These are phyloP conservation scores for Epizoanthus ramosus DNA, from an alignment of 92 coral and sea anemone genomes.

Conservation along the genomic window DNA sequence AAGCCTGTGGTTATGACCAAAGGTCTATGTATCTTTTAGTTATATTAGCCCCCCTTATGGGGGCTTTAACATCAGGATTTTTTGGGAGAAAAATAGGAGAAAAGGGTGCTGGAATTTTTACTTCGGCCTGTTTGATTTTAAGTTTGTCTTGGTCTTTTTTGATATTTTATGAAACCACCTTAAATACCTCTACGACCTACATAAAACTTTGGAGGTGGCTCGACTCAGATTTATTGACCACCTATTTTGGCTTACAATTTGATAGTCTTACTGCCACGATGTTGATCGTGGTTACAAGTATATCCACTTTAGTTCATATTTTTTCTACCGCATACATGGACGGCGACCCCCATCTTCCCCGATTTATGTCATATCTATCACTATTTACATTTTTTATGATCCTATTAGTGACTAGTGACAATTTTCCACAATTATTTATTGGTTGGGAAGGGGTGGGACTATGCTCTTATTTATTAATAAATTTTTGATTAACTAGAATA, in stretches of 20 bases:
- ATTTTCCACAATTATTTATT: slow-evolving; percentile 80
- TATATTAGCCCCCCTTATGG: slow-evolving; percentile 78
- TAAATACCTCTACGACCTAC: slow-evolving; percentile 74
- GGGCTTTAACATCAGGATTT: slow-evolving; percentile 79
- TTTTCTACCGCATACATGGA: slow-evolving; percentile 85
- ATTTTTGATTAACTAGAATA: slow-evolving; percentile 77
- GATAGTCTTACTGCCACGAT: slow-evolving; percentile 78
- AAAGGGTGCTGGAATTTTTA: slow-evolving; percentile 84
- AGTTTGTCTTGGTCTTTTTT: slow-evolving; percentile 79
- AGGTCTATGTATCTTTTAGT: slow-evolving; percentile 64
- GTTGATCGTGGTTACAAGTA: slow-evolving; percentile 71
- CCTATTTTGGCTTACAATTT: slow-evolving; percentile 79
- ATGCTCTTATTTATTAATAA: slow-evolving; percentile 80
- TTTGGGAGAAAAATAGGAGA: slow-evolving; percentile 85
- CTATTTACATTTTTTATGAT: slow-evolving; percentile 86
- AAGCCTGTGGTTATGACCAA: slow-evolving; percentile 50
- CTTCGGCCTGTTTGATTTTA: slow-evolving; percentile 82
- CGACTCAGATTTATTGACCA: slow-evolving; percentile 79
- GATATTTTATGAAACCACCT: slow-evolving; percentile 79
- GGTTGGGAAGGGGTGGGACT: slow-evolving; percentile 94
- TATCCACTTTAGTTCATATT: slow-evolving; percentile 82
- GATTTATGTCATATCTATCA: slow-evolving; percentile 84
- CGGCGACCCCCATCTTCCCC: slow-evolving; percentile 86
- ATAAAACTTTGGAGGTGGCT: slow-evolving; percentile 79
- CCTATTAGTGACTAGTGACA: slow-evolving; percentile 80